Evolutionary conservation across 2,113 vertebrate species (phyloP).

Genomic region (Pluvialis apricaria): DNA sequence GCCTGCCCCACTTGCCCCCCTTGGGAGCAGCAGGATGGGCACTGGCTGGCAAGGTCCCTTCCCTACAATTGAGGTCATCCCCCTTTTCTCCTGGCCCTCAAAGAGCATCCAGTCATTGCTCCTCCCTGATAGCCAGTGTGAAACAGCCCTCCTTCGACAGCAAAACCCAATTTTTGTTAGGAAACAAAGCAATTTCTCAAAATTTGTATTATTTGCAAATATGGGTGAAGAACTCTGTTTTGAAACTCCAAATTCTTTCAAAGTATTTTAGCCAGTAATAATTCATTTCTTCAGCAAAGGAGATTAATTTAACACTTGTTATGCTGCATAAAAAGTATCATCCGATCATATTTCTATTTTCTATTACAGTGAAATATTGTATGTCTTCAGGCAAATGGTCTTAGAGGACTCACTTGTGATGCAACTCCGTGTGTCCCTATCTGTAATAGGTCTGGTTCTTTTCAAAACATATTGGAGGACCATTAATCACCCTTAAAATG

Average conservation of each 20-base stretch:
- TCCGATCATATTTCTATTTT: background rate
- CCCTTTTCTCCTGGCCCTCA: background rate
- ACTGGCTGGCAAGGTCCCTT: background rate
- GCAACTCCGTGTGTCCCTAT: background rate
- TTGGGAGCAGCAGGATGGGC: background rate
- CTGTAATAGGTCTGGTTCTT: background rate
- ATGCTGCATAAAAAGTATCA: background rate
- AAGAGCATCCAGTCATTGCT: background rate
- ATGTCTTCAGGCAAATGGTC: background rate
- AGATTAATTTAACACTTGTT: background rate
- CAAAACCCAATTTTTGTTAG: background rate
- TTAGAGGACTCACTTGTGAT: background rate
- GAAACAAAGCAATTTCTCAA: background rate
- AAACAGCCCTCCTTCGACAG: rapidly evolving
- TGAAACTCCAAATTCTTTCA: background rate
- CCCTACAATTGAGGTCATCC: background rate
- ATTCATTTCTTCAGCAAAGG: background rate
- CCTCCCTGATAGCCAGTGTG: background rate
- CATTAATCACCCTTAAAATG: background rate
- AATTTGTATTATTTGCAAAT: background rate
- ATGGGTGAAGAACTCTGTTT: background rate
- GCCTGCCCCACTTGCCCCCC: background rate
- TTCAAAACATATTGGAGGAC: background rate
- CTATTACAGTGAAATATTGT: background rate
- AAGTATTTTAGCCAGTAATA: background rate